Conservation (phyloP, 1,140 invertebrate species). For the Trichogramma pretiosum region DNA sequence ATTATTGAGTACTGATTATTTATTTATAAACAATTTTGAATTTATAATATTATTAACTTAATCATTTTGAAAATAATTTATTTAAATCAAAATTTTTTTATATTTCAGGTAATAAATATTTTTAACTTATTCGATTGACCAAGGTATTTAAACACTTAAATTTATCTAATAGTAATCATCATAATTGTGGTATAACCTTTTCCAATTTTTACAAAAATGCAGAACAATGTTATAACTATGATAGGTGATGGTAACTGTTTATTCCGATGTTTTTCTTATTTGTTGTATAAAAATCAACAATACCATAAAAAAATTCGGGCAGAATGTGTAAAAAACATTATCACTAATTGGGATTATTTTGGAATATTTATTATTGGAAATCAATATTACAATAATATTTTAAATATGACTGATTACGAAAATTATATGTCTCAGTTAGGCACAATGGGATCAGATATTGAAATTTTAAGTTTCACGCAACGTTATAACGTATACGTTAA, state of each 20-base stretch:
- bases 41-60: no score
- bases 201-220: no score
- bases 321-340: constrained; percentile 2
- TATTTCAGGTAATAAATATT: no score
- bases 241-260: constrained; percentile 19
- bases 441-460: not conserved
- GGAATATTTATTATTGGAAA: not conserved
- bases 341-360: constrained; percentile 10
- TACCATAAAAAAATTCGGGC: constrained; percentile 3
- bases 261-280: constrained; percentile 15
- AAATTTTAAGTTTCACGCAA: not conserved
- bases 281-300: constrained; percentile 10
- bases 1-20: no score
- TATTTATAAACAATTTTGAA: no score
- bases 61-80: no score
- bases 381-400: not conserved
- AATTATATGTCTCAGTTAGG: not conserved
- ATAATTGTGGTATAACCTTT: no score
- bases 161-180: no score
- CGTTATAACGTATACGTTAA: constrained; percentile 9
- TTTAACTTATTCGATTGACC: no score
- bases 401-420: not conserved
- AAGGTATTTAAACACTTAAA: no score
- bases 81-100: no score
- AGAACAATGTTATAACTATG: no score